These are phyloP conservation scores for Phenganax marumi DNA, from an alignment of 92 coral and sea anemone genomes.

Conservation along the genomic window DNA sequence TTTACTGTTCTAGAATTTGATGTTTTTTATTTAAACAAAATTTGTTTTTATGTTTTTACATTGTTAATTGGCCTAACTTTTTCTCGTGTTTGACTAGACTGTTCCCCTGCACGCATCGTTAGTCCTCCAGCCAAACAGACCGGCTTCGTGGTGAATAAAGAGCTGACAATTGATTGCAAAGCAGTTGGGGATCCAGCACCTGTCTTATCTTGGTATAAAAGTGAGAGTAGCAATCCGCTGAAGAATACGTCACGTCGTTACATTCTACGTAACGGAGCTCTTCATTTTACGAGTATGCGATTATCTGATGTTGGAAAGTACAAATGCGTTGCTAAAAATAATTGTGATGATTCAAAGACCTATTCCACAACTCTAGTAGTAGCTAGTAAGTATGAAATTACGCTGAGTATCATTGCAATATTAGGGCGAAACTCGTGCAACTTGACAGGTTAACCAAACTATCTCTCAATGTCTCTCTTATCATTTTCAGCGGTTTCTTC, in stretches of 20 bases:
- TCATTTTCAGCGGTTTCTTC: background rate
- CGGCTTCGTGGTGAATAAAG: slow-evolving; percentile 31
- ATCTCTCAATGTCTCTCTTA: too few relatives aligned
- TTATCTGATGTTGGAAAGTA: slow-evolving; percentile 54
- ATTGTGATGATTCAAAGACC: slow-evolving; percentile 28
- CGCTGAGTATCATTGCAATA: background rate
- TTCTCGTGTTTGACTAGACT: slow-evolving; percentile 45
- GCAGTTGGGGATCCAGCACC: slow-evolving; percentile 81
- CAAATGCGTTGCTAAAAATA: slow-evolving; percentile 68
- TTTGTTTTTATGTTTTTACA: background rate
- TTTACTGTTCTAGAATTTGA: background rate
- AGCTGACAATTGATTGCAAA: slow-evolving; percentile 50
- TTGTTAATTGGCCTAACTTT: too few relatives aligned
- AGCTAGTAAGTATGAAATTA: slow-evolving; percentile 67
- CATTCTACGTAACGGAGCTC: slow-evolving; percentile 60
- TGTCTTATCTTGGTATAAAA: slow-evolving; percentile 62
- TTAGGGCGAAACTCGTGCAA: too few relatives aligned
- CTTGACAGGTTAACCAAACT: too few relatives aligned
- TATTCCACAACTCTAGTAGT: slow-evolving; percentile 36
- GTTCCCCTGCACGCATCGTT: slow-evolving; percentile 56
- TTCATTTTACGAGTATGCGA: slow-evolving; percentile 47
- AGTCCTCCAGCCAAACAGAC: slow-evolving; percentile 37
- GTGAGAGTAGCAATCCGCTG: slow-evolving; percentile 15
- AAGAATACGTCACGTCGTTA: slow-evolving; percentile 44
- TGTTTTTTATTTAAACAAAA: background rate